These are phyloP conservation scores for Phacellophora camtschatica DNA, from an alignment of 30 jellyfish, hydroid and myxozoan genomes.

Conservation along the genomic window DNA sequence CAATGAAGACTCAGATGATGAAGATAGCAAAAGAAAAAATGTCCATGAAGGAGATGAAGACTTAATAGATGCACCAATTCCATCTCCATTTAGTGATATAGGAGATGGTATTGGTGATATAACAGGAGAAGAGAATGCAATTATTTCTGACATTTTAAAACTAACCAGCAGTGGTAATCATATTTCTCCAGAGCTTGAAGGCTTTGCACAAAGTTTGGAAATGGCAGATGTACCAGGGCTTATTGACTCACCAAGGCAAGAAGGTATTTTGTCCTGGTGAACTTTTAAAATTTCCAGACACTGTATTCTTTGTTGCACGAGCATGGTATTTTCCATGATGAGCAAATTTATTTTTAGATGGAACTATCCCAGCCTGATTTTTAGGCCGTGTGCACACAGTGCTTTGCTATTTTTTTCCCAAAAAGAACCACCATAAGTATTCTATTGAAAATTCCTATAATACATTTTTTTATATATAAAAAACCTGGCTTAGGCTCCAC, in stretches of 20 bases:
- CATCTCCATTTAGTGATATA: constrained; percentile 96
- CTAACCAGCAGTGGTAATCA: constrained; percentile 51
- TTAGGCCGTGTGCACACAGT: no score
- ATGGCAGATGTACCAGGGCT: constrained; percentile 30
- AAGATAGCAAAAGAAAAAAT: background rate
- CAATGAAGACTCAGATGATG: background rate
- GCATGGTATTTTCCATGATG: no score
- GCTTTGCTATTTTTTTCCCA: no score
- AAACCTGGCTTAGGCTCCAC: no score
- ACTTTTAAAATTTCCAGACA: no score
- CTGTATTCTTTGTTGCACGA: no score
- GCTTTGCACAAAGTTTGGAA: constrained; percentile 26
- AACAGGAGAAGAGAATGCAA: constrained; percentile 76
- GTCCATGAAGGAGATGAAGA: constrained; percentile 45
- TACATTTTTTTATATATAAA: no score
- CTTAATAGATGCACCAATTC: constrained; percentile 90
- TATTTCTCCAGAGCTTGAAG: constrained; percentile 53
- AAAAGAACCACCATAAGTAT: no score
- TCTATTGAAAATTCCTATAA: no score
- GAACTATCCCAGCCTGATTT: no score
- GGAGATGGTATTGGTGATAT: constrained; percentile 95
- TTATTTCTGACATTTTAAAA: constrained; percentile 76
- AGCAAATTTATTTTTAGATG: no score
- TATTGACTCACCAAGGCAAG: background rate
- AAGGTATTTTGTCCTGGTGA: no score